A percentile compares a stretch with the other conserved stretches of the same genome.
Evolutionary conservation across 2,888 invertebrate genomes (phyloP).

Genomic region (Lymantria dispar): DNA sequence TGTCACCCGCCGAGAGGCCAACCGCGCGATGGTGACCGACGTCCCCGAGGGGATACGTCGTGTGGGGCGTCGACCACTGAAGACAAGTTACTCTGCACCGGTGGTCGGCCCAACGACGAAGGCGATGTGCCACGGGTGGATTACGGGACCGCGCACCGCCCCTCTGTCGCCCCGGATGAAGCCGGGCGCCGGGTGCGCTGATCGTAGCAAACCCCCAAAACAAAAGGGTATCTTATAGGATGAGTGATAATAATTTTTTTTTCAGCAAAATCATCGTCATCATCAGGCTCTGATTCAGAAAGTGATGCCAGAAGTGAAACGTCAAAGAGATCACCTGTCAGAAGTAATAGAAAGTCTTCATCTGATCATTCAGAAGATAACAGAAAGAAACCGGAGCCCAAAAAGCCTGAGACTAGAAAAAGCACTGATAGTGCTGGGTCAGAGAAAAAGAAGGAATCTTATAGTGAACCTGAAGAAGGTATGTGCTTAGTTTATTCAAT

Average conservation of each 20-base stretch:
- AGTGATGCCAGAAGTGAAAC: conserved; percentile 63
- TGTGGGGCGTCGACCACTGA: too few species aligned
- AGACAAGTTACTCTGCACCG: too few species aligned
- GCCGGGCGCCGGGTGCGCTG: too few species aligned
- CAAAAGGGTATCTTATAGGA: too few species aligned
- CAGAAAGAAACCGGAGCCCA: conserved; percentile 59
- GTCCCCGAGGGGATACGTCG: too few species aligned
- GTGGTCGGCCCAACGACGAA: too few species aligned
- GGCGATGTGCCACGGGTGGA: too few species aligned
- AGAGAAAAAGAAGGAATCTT: conserved; percentile 74
- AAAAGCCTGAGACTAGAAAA: conserved; percentile 63
- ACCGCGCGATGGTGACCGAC: too few species aligned
- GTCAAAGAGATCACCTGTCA: conserved; percentile 65
- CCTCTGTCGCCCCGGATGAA: too few species aligned
- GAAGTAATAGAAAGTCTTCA: conserved; percentile 56
- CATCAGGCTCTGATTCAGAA: conserved; percentile 78
- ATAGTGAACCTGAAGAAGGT: conserved; percentile 93
- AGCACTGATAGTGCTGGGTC: conserved; percentile 65
- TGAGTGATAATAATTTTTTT: conserved; percentile 6
- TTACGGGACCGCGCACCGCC: too few species aligned
- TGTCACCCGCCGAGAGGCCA: too few species aligned
- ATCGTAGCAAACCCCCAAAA: too few species aligned
- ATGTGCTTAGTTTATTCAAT: conserved; percentile 1
- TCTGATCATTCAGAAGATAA: conserved; percentile 64
- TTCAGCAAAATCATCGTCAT: conserved; percentile 67